Conservation (phyloP, 1,140 invertebrate genomes). For the Eriosoma lanigerum region DNA sequence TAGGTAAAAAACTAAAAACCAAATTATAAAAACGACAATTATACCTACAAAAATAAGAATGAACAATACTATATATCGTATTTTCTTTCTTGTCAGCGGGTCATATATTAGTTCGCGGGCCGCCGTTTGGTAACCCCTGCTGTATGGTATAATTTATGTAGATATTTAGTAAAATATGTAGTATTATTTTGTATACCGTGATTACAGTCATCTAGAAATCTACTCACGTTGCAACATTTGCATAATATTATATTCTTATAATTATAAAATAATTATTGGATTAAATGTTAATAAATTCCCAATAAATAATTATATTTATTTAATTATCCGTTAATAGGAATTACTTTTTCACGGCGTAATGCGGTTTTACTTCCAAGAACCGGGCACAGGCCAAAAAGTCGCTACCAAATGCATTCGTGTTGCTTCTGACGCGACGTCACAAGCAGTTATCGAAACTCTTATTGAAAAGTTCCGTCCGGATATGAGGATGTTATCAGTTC, state of each 20-base stretch:
- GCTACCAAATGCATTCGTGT: conserved; percentile 99
- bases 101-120: no score
- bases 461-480: conserved; percentile 99
- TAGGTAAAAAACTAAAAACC: no score
- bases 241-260: not conserved
- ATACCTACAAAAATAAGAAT: no score
- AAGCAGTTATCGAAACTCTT: conserved; percentile 92
- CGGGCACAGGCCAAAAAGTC: conserved; percentile 90
- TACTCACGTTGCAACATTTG: not conserved
- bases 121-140: no score
- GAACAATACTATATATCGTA: no score
- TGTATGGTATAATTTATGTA: no score
- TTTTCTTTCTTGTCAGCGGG: no score
- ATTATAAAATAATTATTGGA: not conserved
- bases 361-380: conserved; percentile 98
- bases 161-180: no score
- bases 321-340: conserved; percentile 75
- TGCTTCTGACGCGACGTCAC: conserved; percentile 89
- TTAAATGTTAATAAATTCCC: conserved; percentile 21
- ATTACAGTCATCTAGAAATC: not conserved
- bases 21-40: no score
- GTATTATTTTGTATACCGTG: not conserved
- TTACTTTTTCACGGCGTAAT: conserved; percentile 99
- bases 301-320: conserved; percentile 34
- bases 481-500: conserved; percentile 96